Percentiles rank a stretch among this genome's conserved stretches.
Evolutionary conservation across 2,888 invertebrate species (phyloP).

Genomic region (Cosmorhoe ocellata): DNA sequence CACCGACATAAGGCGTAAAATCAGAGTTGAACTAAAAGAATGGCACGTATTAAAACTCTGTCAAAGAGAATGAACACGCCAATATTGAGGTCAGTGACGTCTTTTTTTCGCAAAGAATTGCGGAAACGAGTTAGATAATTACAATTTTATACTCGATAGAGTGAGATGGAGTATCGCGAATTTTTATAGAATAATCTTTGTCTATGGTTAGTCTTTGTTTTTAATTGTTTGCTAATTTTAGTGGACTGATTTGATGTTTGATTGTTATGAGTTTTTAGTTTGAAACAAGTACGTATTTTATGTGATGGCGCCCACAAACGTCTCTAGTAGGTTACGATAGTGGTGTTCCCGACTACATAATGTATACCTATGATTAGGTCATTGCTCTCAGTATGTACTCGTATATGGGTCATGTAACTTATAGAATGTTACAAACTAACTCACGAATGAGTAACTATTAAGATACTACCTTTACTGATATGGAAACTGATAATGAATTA

Average conservation of each 20-base stretch:
- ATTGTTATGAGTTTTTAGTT: not conserved
- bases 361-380: slow-evolving; percentile 9
- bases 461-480: too few relatives aligned
- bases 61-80: slow-evolving; percentile 36
- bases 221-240: slow-evolving; percentile 1
- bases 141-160: slow-evolving; percentile 35
- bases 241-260: slow-evolving; percentile 5
- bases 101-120: slow-evolving; percentile 67
- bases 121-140: slow-evolving; percentile 52
- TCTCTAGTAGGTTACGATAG: too few relatives aligned
- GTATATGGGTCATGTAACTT: slow-evolving; percentile 10
- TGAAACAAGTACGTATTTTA: too few relatives aligned
- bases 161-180: slow-evolving; percentile 38
- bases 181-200: slow-evolving; percentile 44
- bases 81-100: slow-evolving; percentile 78
- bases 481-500: too few relatives aligned
- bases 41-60: slow-evolving; percentile 35
- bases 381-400: slow-evolving; percentile 13
- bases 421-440: slow-evolving; percentile 2
- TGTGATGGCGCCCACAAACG: too few relatives aligned
- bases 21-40: slow-evolving; percentile 9
- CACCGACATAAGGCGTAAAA: slow-evolving; percentile 15
- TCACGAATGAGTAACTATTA: too few relatives aligned
- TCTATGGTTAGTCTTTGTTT: slow-evolving; percentile 50
- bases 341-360: too few relatives aligned